Base-by-base conservation (phyloP, 1,140 invertebrate species). In the Cryptotermes secundus region DNA sequence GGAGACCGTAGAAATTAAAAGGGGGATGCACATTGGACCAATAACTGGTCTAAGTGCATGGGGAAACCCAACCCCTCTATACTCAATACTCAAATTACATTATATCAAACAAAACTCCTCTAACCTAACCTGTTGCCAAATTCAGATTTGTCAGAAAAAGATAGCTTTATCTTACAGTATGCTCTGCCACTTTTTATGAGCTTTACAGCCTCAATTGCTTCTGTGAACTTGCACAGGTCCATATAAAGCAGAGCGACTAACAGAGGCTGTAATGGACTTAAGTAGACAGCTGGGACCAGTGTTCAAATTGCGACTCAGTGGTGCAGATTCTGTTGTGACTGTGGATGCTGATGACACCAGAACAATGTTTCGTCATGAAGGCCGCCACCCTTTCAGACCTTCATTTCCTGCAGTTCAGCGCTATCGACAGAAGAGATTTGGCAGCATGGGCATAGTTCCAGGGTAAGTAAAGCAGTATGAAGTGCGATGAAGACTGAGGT, bases 371-470 rank as follows among this genome's bases (percentile, higher is more conserved):
- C 83, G 86, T 80, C 87, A 88, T 85, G 89, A 90, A 85, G 89
- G 89, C 14, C 86, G 85, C 59, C 84, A 82, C 85, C 89, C 89
- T 9, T 53, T 85, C 26, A 86, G 89, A 80, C 89, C 89, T 6
- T 42, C 87, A 65, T 89, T 90, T 86, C 87, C 88, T 10, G 89
- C 89, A 24, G 85, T 90, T 12, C 81, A 86, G 16, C 85, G 89
- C 83, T 88, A 88, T 80, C 85, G 89, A 42, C 80, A 87, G 80
- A 87, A 88, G 83, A 86, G 72, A 24, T 89, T 88, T 84, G 86
- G 87, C 31, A 88, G 89, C 82, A 86, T 88, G n/a, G 89, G 89
- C 35, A 86, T 90, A 26, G 87, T 90, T 36, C 88, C 89, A 34
- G 89, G 87, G 87, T 88, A 84, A 85, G 79, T 84, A 80, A 81